Conservation (phyloP, 2,888 invertebrate species). For the Miltochrista miniata region DNA sequence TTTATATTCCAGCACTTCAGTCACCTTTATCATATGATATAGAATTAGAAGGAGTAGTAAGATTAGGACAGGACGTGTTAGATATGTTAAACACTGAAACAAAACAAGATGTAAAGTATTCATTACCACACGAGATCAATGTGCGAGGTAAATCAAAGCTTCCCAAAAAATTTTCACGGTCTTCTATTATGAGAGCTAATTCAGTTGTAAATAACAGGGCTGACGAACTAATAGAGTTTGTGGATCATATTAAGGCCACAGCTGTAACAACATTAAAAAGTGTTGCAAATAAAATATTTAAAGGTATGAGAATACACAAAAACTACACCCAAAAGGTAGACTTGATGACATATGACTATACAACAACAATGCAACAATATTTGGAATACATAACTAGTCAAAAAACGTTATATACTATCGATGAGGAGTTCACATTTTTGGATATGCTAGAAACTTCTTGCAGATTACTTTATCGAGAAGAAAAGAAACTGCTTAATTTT, state of each 20-base stretch:
- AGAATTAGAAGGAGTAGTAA: slow-evolving; percentile 20
- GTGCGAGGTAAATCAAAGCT: slow-evolving; percentile 2
- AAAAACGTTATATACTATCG: slow-evolving; percentile 3
- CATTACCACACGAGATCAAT: not conserved
- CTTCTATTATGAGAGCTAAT: slow-evolving; percentile 1
- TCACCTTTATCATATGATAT: slow-evolving; percentile 17
- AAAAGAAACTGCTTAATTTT: slow-evolving; percentile 26
- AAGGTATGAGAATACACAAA: slow-evolving; percentile 6
- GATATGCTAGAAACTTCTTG: slow-evolving; percentile 39
- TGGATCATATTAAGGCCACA: slow-evolving; percentile 11
- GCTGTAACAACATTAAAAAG: slow-evolving; percentile 3
- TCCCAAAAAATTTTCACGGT: not conserved
- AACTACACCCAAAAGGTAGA: slow-evolving; percentile 2
- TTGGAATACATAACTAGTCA: slow-evolving; percentile 2
- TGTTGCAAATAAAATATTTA: slow-evolving; percentile 4
- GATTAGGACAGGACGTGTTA: slow-evolving; percentile 7
- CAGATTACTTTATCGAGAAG: slow-evolving; percentile 23
- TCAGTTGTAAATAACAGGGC: not conserved
- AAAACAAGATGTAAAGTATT: not conserved
- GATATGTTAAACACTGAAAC: not conserved
- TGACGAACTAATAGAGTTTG: slow-evolving; percentile 1
- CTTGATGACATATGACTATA: slow-evolving; percentile 10
- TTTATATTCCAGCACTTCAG: slow-evolving; percentile 15
- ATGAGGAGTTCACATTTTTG: slow-evolving; percentile 37
- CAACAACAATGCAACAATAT: slow-evolving; percentile 11